Evolutionary conservation across 2,797 vertebrate species (phyloP).

Genomic region (Phoeniculus purpureus): DNA sequence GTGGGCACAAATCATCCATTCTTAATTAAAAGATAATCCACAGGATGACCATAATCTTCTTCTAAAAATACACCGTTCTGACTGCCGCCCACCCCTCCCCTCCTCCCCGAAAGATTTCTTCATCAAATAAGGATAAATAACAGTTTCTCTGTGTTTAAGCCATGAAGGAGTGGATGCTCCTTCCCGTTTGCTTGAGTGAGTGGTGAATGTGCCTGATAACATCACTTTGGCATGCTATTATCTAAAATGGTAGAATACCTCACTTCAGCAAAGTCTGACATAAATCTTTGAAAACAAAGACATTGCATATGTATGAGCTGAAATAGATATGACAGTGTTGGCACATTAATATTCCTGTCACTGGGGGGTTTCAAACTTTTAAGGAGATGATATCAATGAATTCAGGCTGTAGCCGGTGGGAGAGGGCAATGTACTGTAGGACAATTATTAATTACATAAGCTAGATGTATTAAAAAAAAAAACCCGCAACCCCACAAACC

Average conservation of each 20-base stretch:
- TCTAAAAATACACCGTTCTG: slow-evolving; percentile 88
- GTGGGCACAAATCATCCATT: slow-evolving; percentile 97
- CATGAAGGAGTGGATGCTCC: slow-evolving; percentile 66
- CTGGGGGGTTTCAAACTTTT: slow-evolving; percentile 99
- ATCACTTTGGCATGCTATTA: slow-evolving; percentile 99
- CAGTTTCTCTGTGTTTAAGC: slow-evolving; percentile 70
- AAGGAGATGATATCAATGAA: slow-evolving; percentile 96
- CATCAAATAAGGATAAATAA: slow-evolving; percentile 82
- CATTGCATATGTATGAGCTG: slow-evolving; percentile 95
- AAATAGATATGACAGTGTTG: slow-evolving; percentile 99
- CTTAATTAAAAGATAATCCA: slow-evolving; percentile 99
- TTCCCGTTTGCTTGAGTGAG: slow-evolving; percentile 76
- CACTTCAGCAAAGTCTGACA: slow-evolving; percentile 99
- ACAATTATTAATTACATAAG: slow-evolving; percentile 87
- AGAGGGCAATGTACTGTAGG: slow-evolving; percentile 87
- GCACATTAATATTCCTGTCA: slow-evolving; percentile 99
- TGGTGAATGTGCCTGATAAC: slow-evolving; percentile 91
- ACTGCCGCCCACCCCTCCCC: not conserved
- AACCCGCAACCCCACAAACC: not conserved
- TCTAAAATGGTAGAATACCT: slow-evolving; percentile 99
- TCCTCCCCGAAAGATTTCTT: slow-evolving; percentile 80
- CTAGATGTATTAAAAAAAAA: slow-evolving; percentile 77
- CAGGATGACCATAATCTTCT: slow-evolving; percentile 94
- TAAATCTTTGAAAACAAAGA: slow-evolving; percentile 99
- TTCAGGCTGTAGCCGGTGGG: slow-evolving; percentile 93